phyloP scores from a whole-genome alignment of 2,797 vertebrate genomes.

The Mus caroli region DNA sequence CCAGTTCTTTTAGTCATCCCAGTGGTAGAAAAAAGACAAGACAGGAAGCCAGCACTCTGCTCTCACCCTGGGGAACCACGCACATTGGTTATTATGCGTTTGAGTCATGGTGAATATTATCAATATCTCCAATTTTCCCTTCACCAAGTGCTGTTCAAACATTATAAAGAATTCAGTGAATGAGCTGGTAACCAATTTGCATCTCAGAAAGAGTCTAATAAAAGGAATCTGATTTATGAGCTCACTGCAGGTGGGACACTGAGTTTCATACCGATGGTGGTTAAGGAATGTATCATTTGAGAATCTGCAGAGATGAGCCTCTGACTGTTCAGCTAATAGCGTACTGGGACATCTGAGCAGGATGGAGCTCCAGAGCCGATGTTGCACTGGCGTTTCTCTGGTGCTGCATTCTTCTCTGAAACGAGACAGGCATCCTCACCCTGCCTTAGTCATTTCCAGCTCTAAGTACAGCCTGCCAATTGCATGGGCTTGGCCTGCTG shows the following conservation, averaged over 20 bases:
- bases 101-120: slow-evolving; percentile 68
- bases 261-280: not conserved
- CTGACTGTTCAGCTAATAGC: not conserved
- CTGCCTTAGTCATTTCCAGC: not conserved
- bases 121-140: slow-evolving; percentile 40
- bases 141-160: slow-evolving; percentile 51
- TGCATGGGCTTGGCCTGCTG: not conserved
- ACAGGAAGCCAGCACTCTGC: slow-evolving; percentile 48
- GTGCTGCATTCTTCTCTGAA: not conserved
- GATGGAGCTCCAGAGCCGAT: not conserved
- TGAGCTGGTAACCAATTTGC: slow-evolving; percentile 63
- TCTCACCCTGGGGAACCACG: slow-evolving; percentile 3
- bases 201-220: slow-evolving; percentile 63
- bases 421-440: not conserved
- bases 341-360: not conserved
- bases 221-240: slow-evolving; percentile 58
- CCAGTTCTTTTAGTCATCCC: slow-evolving; percentile 55
- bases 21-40: not conserved
- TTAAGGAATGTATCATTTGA: not conserved
- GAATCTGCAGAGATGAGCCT: not conserved
- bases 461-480: not conserved
- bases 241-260: slow-evolving; percentile 6
- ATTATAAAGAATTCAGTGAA: slow-evolving; percentile 63
- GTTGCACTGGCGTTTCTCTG: not conserved
- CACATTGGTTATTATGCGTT: not conserved